A percentile compares a stretch with the other conserved stretches of the same genome.
phyloP scores from a whole-genome alignment of 2,113 vertebrate genomes.

The Trogon surrucura region DNA sequence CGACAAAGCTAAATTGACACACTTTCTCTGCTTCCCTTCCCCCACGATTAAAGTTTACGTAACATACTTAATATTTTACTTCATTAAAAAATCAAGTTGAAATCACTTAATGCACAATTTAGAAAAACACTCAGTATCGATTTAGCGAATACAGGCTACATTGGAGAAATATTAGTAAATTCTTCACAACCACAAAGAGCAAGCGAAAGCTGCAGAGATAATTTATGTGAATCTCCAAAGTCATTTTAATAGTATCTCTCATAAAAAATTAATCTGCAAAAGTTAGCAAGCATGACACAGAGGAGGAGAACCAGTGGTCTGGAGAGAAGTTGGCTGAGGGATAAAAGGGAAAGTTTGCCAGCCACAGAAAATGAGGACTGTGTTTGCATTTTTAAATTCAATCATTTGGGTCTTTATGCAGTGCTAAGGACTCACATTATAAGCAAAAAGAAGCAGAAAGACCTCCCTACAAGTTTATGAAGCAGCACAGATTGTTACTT shows the following conservation, averaged over 20 bases:
- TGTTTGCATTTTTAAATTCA: conserved; percentile 29
- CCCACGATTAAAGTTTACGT: background rate
- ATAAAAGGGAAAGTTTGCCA: conserved; percentile 59
- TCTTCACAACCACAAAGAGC: background rate
- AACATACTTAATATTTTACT: background rate
- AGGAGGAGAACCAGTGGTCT: conserved; percentile 52
- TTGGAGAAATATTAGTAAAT: background rate
- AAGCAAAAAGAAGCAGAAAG: background rate
- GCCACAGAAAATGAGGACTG: conserved; percentile 17
- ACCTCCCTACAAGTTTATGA: background rate
- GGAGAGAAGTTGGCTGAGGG: conserved; percentile 40
- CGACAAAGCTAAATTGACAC: background rate
- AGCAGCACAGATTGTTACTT: background rate
- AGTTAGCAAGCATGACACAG: conserved; percentile 56
- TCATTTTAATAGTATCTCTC: conserved; percentile 15
- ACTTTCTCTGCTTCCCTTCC: background rate
- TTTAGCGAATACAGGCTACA: background rate
- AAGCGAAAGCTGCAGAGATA: conserved; percentile 16
- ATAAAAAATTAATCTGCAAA: conserved; percentile 52
- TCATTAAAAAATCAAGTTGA: background rate
- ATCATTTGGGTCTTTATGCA: background rate
- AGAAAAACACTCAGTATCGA: background rate
- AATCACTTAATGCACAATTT: background rate
- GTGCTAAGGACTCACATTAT: background rate
- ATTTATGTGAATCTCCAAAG: conserved; percentile 50